Percentiles rank a stretch among this genome's conserved stretches.
These are phyloP conservation scores for Opisthocomus hoazin DNA, from an alignment of 2,113 vertebrate genomes.

Conservation along the genomic window DNA sequence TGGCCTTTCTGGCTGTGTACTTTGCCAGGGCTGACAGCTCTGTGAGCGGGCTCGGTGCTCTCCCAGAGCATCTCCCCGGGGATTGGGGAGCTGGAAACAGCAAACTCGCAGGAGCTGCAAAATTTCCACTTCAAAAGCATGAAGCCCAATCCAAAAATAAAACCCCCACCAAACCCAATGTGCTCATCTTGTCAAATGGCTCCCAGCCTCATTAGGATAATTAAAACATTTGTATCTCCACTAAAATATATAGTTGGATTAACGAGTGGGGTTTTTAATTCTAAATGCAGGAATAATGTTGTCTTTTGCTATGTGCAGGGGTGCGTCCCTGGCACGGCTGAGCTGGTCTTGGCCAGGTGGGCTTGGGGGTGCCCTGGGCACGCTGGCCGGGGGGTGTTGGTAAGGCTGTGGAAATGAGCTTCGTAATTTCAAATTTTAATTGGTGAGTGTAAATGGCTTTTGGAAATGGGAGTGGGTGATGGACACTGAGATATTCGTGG, in stretches of 20 bases:
- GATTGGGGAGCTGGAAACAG: neutral
- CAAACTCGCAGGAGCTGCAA: neutral
- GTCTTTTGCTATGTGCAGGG: rapidly evolving
- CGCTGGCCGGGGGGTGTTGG: rapidly evolving
- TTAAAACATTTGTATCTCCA: neutral
- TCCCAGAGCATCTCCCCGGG: neutral
- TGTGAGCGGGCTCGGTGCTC: neutral
- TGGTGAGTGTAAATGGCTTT: neutral
- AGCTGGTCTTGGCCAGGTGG: rapidly evolving
- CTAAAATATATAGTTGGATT: neutral
- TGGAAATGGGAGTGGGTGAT: neutral
- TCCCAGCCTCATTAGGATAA: neutral
- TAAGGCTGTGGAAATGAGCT: neutral
- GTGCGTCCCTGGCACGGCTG: neutral
- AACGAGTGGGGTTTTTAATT: neutral
- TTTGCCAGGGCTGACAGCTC: neutral
- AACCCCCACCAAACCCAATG: neutral
- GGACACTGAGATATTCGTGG: neutral
- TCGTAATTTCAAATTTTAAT: neutral
- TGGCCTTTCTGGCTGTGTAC: neutral
- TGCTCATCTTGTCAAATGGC: neutral
- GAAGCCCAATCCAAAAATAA: neutral
- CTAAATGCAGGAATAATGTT: neutral
- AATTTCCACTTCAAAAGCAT: neutral
- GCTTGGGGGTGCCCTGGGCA: neutral